Conservation (phyloP, 2,113 vertebrate genomes). For the Syngnathus typhle region DNA sequence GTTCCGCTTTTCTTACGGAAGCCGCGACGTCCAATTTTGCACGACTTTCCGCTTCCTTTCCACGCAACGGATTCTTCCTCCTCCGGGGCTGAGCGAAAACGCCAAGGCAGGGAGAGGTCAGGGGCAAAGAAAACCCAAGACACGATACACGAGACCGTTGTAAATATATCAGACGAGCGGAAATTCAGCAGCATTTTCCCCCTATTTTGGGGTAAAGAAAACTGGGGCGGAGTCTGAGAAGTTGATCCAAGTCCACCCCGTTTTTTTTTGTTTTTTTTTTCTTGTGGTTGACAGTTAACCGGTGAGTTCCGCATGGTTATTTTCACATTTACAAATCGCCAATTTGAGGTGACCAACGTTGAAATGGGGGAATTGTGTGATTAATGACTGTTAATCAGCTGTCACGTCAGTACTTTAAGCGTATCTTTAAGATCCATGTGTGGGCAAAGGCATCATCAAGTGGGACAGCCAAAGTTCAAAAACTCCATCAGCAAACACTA, state of each 20-base stretch:
- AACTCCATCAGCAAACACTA: too few relatives aligned
- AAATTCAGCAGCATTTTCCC: neutral
- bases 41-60: constrained; percentile 52
- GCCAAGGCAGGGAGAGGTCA: neutral
- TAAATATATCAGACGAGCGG: neutral
- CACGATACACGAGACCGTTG: neutral
- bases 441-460: too few relatives aligned
- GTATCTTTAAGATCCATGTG: too few relatives aligned
- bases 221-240: constrained; percentile 29
- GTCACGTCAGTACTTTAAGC: neutral
- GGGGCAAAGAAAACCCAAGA: neutral
- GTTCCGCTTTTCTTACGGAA: constrained; percentile 33
- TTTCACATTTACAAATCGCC: neutral
- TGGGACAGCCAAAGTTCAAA: too few relatives aligned
- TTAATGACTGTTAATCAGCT: neutral
- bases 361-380: neutral
- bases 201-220: neutral
- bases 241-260: constrained; percentile 13
- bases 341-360: neutral
- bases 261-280: constrained; percentile 17
- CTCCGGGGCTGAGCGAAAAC: constrained; percentile 10
- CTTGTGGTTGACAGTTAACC: constrained; percentile 32
- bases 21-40: constrained; percentile 15
- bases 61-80: constrained; percentile 31
- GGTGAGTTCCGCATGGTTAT: constrained; percentile 46